Conservation (phyloP, 2,797 vertebrate species). For the Cynopterus sphinx region DNA sequence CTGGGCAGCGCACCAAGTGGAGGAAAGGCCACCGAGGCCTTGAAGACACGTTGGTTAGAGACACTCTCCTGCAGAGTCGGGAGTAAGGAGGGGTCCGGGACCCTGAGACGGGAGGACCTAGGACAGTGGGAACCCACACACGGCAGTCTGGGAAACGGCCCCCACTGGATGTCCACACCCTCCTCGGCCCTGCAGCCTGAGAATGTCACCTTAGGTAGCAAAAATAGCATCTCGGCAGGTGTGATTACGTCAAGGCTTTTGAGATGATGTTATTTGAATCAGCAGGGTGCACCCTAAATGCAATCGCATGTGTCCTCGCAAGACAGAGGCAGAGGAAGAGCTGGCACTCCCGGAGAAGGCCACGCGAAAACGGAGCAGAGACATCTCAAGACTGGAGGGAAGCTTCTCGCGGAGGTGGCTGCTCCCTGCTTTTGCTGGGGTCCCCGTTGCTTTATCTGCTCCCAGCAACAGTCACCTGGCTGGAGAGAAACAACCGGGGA, state of each 20-base stretch:
- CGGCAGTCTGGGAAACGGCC: not conserved
- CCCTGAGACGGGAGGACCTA: not conserved
- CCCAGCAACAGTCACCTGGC: not conserved
- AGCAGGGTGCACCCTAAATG: too few relatives aligned
- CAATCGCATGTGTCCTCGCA: fast-evolving
- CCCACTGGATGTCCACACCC: not conserved
- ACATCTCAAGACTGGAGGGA: not conserved
- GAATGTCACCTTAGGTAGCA: not conserved
- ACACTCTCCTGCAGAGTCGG: not conserved
- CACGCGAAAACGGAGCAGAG: not conserved
- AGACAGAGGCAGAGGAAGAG: not conserved
- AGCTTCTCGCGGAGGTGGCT: too few relatives aligned
- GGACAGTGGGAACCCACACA: not conserved
- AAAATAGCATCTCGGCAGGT: not conserved
- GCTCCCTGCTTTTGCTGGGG: not conserved
- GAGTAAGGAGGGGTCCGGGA: not conserved
- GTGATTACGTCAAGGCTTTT: not conserved
- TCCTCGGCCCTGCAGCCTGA: not conserved
- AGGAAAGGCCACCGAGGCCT: not conserved
- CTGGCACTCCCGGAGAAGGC: not conserved
- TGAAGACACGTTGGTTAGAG: not conserved
- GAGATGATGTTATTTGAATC: not conserved
- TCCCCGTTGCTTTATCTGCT: not conserved
- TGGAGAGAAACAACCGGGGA: not conserved
- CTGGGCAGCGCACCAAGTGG: too few relatives aligned